Base-by-base conservation (phyloP, 1,140 invertebrate species). In the Rhagoletis pomonella region DNA sequence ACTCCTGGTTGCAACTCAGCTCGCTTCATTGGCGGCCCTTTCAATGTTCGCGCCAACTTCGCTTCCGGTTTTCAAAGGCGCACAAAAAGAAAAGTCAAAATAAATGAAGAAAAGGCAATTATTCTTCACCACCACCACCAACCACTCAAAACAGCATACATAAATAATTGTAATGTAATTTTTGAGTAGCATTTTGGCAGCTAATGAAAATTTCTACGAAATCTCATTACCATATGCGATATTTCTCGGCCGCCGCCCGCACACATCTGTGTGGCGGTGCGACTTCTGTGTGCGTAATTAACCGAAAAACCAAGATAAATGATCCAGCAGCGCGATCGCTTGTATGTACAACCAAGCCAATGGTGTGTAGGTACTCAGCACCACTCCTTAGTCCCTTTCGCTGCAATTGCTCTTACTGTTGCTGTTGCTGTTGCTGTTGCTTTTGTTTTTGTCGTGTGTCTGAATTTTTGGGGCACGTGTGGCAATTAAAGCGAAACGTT, bases 391-490 rank as follows among this genome's bases (percentile, higher is more conserved):
- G n/a, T 19, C 47, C 44, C 4, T 47, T n/a, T n/a, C n/a, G n/a
- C n/a, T n/a, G n/a, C n/a, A n/a, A n/a, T n/a, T n/a, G n/a, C 5
- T 29, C 1, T n/a, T 55, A 12, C 62, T 42, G 6, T 14, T 73
- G 67, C n/a, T 73, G 42, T 81, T 81, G 73, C 17, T 81, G 17
- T 39, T 39, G 29, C n/a, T 29, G 17, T 12, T 81, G n/a, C 47
- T 81, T 55, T 81, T 81, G 73, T 81, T 81, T 81, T 81, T 55
- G 73, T 81, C 73, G 73, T 81, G 73, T 81, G 73, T 44, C 73
- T 55, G 50, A n/a, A 55, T 50, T 81, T 81, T 81, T 50, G 73
- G n/a, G 50, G 73, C 73, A 81, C 73, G 73, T 81, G 73, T 81
- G 73, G 47, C 50, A 55, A 81, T 10, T 81, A 55, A 81, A 81